Base-by-base conservation (phyloP, 2,888 invertebrate genomes). In the Dryobota labecula region DNA sequence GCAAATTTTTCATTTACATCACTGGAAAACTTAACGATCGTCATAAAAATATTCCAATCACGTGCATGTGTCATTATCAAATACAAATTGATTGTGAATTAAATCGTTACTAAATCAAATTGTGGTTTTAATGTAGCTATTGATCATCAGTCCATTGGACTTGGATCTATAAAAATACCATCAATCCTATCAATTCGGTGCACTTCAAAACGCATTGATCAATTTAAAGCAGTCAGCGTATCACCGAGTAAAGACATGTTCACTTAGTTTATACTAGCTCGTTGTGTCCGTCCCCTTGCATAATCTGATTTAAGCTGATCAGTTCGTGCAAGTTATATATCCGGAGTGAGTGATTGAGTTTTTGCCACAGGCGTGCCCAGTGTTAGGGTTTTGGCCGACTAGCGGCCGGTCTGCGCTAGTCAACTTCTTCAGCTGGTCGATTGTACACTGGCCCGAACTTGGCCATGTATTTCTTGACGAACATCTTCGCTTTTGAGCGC, bases 391-490 rank as follows among this genome's bases (percentile, higher is more conserved):
- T 41, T 9, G 65, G 76, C 67, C 70, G 75, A 56, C 18, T 8
- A 38, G 43, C 73, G 76, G 70, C 71, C 70, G 6, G 43, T 47
- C 33, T 78, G 60, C 81, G 92, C 85, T 94, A 96, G 85, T 96
- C 96, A n/a, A 92, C 90, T 85, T 97, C 97, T 85, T 98, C 97
- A 15, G 97, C 96, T 51, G 97, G 97, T 82, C 97, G 96, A 79
- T 96, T 96, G 94, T 98, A 98, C 43, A 97, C 96, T 2, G 98
- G 97, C 0, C 99, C 99, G 93, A 98, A 99, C 93, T 99, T 99
- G 36, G 97, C 97, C 99, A 99, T 99, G 94, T 99, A 99, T 91
- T 99, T 99, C 89, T 97, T 97, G 70, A 99, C 98, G 92, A 98
- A 99, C 93, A 99, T 99, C 92, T 98, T 98, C 30, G 99, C 99